Evolutionary conservation across 2,888 invertebrate genomes (phyloP).

Genomic region (Drosophila niveifrons): DNA sequence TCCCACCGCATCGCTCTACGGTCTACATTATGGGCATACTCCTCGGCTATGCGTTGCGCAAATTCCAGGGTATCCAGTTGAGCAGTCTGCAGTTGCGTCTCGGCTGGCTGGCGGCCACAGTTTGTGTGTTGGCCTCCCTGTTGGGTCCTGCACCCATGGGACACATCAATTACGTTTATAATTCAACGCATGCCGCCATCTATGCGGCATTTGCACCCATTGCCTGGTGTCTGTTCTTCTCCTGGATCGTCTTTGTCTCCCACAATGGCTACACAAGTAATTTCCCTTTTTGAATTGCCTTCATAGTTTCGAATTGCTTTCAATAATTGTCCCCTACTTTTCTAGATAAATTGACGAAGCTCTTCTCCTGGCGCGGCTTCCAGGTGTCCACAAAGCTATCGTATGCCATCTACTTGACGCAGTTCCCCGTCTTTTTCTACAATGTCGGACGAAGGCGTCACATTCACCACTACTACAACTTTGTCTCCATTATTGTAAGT

Average conservation of each 20-base stretch:
- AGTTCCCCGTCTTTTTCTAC: conserved; percentile 90
- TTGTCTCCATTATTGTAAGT: conserved; percentile 87
- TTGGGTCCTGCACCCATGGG: conserved; percentile 89
- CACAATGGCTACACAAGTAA: conserved; percentile 88
- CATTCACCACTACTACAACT: conserved; percentile 87
- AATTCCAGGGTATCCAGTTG: conserved; percentile 85
- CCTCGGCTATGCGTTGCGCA: conserved; percentile 87
- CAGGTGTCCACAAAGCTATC: conserved; percentile 89
- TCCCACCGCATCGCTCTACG: conserved; percentile 89
- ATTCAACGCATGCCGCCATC: conserved; percentile 88
- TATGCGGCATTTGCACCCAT: conserved; percentile 90
- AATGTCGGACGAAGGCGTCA: conserved; percentile 88
- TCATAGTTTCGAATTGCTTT: neutral
- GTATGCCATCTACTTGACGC: conserved; percentile 90
- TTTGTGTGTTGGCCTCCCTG: conserved; percentile 87
- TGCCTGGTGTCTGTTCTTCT: conserved; percentile 89
- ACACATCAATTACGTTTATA: conserved; percentile 87
- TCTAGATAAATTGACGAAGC: conserved; percentile 86
- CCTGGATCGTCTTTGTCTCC: conserved; percentile 89
- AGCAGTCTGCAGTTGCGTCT: conserved; percentile 84
- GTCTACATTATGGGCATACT: conserved; percentile 90
- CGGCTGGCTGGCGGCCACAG: conserved; percentile 87
- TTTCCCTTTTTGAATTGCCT: neutral
- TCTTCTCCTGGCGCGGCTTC: conserved; percentile 88
- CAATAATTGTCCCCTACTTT: neutral